Conservation (phyloP, 2,797 vertebrate species). For the Rhodeus uyekii region DNA sequence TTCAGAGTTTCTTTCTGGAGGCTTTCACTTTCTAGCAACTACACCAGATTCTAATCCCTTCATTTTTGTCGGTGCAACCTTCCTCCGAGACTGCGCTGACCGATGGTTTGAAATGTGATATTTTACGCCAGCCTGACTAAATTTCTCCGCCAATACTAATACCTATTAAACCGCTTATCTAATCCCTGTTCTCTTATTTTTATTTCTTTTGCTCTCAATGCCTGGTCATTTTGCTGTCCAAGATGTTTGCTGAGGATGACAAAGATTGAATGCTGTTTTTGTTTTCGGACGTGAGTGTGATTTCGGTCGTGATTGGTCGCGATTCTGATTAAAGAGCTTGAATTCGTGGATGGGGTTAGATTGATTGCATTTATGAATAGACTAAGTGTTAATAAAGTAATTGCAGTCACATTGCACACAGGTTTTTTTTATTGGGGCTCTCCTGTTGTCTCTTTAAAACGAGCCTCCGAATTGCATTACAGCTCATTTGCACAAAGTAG, state of each 20-base stretch:
- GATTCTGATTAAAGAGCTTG: neutral
- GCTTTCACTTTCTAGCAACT: neutral
- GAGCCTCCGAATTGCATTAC: too few relatives aligned
- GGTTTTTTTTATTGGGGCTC: too few relatives aligned
- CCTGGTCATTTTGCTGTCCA: neutral
- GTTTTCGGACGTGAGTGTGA: neutral
- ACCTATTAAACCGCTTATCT: neutral
- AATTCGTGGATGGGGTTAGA: neutral
- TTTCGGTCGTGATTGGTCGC: neutral
- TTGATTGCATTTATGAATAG: neutral
- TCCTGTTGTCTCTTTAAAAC: neutral
- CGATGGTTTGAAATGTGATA: neutral
- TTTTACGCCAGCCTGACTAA: neutral
- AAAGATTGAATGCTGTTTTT: conserved; percentile 20
- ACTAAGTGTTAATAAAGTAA: neutral
- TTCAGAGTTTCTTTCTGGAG: neutral
- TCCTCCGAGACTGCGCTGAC: neutral
- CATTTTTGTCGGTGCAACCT: neutral
- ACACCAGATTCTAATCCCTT: neutral
- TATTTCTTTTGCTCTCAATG: neutral
- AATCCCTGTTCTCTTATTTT: neutral
- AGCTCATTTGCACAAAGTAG: neutral
- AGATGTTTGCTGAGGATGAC: neutral
- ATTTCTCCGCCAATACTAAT: neutral
- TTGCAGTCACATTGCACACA: neutral